These are phyloP conservation scores for Rhabdophis nuchalis DNA, from an alignment of 2,797 vertebrate species.

Conservation along the genomic window DNA sequence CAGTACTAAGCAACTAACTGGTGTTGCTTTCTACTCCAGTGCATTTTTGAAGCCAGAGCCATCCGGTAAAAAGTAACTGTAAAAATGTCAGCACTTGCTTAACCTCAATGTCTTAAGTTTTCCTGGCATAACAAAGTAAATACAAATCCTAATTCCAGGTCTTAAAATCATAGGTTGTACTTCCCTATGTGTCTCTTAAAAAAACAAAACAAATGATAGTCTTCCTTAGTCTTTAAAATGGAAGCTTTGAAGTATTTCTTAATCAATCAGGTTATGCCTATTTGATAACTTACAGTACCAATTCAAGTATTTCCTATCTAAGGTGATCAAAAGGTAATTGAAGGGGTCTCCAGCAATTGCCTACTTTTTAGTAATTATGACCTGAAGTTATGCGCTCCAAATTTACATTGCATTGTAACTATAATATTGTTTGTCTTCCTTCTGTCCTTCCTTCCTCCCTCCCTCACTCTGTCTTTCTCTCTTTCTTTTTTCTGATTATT, in stretches of 20 bases:
- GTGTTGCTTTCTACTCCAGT: background rate
- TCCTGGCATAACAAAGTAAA: background rate
- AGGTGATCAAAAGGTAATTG: background rate
- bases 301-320: background rate
- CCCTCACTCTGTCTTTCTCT: fast-evolving
- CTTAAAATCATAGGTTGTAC: background rate
- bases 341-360: background rate
- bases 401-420: background rate
- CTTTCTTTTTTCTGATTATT: background rate
- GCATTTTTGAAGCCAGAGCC: background rate
- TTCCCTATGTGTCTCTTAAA: background rate
- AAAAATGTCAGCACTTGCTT: background rate
- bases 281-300: background rate
- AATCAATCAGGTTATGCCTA: background rate
- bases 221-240: background rate
- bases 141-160: background rate
- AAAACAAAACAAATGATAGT: background rate
- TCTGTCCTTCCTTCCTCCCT: background rate
- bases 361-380: background rate
- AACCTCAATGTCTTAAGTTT: background rate
- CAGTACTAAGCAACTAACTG: background rate
- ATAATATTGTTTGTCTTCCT: background rate
- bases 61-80: background rate
- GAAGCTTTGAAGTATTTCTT: background rate
- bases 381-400: background rate